A percentile compares a stretch with the other conserved stretches of the same genome.
Conservation (phyloP, 2,113 vertebrate species). For the Scophthalmus maximus region DNA sequence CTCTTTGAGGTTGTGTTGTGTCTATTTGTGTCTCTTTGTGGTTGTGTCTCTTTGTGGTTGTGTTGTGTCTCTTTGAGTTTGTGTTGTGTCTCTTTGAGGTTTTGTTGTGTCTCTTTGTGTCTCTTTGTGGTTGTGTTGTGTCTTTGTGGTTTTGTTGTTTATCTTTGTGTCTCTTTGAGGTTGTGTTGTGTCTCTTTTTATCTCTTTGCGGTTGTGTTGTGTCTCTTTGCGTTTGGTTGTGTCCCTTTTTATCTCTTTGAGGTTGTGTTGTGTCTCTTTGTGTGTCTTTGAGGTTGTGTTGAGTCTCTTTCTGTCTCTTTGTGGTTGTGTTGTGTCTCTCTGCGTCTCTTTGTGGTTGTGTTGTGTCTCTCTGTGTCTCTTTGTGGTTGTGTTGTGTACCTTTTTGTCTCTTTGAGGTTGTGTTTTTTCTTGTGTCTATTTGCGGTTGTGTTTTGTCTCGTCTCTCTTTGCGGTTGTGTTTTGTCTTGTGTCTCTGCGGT, state of each 20-base stretch:
- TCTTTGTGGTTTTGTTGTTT: neutral
- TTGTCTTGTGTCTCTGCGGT: too few relatives aligned
- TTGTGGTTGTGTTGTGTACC: neutral
- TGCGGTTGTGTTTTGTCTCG: neutral
- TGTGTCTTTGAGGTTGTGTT: neutral
- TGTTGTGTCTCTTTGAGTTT: neutral
- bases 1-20: too few relatives aligned
- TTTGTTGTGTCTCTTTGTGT: neutral
- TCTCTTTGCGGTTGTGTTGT: neutral
- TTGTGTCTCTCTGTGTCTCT: neutral
- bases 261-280: neutral
- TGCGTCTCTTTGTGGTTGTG: neutral
- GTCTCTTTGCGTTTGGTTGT: neutral
- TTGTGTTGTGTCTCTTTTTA: neutral
- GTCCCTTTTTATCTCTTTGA: neutral
- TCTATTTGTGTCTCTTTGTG: too few relatives aligned
- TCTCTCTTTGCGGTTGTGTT: neutral
- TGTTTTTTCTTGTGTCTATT: too few relatives aligned
- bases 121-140: neutral
- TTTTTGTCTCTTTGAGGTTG: too few relatives aligned
- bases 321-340: neutral
- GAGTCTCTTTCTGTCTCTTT: neutral
- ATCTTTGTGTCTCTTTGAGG: neutral
- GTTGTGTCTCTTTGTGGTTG: neutral
- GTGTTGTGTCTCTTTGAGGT: neutral